phyloP scores from a whole-genome alignment of 2,113 vertebrate species.

The Epinephelus moara region DNA sequence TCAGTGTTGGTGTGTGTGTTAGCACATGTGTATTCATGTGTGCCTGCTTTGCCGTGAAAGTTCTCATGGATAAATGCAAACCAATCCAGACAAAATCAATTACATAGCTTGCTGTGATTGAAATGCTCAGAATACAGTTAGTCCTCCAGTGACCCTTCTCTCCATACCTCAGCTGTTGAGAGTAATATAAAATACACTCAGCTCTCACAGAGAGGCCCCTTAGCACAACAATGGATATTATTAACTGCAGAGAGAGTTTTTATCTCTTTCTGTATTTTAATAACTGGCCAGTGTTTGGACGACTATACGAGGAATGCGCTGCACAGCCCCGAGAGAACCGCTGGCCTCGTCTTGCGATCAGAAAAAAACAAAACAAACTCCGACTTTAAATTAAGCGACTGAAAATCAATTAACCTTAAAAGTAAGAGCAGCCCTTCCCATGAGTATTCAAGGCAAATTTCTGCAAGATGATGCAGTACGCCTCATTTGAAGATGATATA shows the following conservation, averaged over 20 bases:
- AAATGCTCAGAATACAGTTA: slow-evolving; percentile 1
- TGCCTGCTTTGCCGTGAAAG: slow-evolving; percentile 6
- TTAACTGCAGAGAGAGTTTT: slow-evolving; percentile 41
- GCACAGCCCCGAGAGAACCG: slow-evolving; percentile 7
- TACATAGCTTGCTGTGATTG: neutral
- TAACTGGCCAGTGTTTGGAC: slow-evolving; percentile 50
- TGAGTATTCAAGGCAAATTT: neutral
- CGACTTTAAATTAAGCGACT: slow-evolving; percentile 40
- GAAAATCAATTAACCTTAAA: slow-evolving; percentile 61
- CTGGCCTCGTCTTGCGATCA: slow-evolving; percentile 45
- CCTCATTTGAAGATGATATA: slow-evolving; percentile 17
- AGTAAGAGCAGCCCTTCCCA: slow-evolving; percentile 9
- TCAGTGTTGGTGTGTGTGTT: slow-evolving; percentile 40
- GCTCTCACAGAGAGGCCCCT: slow-evolving; percentile 12
- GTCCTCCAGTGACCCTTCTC: slow-evolving; percentile 32
- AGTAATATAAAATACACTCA: slow-evolving; percentile 28
- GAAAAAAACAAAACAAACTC: slow-evolving; percentile 6
- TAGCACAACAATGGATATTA: slow-evolving; percentile 36
- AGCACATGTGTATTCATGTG: slow-evolving; percentile 8
- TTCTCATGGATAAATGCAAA: slow-evolving; percentile 3
- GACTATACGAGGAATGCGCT: slow-evolving; percentile 5
- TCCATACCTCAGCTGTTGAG: slow-evolving; percentile 10
- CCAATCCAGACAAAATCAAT: slow-evolving; percentile 16
- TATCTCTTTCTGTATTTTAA: slow-evolving; percentile 56
- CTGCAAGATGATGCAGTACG: neutral